phyloP scores from a whole-genome alignment of 1,140 invertebrate genomes.

The Babylonia areolata region DNA sequence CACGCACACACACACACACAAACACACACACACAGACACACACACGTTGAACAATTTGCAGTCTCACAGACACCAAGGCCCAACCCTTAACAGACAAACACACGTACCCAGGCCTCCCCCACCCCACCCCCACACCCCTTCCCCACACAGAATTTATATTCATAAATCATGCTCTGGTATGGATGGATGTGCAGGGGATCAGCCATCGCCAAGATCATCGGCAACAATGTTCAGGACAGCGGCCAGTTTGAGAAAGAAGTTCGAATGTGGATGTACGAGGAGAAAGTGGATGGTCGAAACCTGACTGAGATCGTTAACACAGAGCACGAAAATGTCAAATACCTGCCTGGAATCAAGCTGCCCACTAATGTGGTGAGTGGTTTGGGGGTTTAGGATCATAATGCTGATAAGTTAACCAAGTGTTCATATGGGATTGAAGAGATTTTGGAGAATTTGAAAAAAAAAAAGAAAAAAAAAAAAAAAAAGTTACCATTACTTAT shows the following conservation, averaged over 20 bases:
- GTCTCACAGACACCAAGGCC: background rate
- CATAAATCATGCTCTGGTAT: too few relatives aligned
- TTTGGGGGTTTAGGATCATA: too few relatives aligned
- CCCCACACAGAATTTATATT: too few relatives aligned
- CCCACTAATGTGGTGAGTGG: constrained; percentile 80
- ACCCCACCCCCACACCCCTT: too few relatives aligned
- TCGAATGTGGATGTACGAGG: constrained; percentile 99
- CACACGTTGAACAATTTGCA: too few relatives aligned
- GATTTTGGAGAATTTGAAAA: too few relatives aligned
- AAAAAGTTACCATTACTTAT: too few relatives aligned
- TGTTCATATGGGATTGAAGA: too few relatives aligned
- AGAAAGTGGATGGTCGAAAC: constrained; percentile 95
- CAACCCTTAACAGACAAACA: too few relatives aligned
- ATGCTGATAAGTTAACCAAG: too few relatives aligned
- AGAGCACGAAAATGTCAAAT: constrained; percentile 99
- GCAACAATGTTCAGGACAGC: constrained; percentile 84
- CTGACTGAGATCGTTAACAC: constrained; percentile 99
- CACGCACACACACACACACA: background rate
- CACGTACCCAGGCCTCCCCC: too few relatives aligned
- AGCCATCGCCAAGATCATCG: constrained; percentile 99
- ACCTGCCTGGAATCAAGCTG: constrained; percentile 95
- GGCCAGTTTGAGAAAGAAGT: constrained; percentile 78
- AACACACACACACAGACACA: background rate
- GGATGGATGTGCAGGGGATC: constrained; percentile 89
- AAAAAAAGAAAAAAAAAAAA: too few relatives aligned